Conservation (phyloP, 2,113 vertebrate species). For the Clarias macrocephalus region DNA sequence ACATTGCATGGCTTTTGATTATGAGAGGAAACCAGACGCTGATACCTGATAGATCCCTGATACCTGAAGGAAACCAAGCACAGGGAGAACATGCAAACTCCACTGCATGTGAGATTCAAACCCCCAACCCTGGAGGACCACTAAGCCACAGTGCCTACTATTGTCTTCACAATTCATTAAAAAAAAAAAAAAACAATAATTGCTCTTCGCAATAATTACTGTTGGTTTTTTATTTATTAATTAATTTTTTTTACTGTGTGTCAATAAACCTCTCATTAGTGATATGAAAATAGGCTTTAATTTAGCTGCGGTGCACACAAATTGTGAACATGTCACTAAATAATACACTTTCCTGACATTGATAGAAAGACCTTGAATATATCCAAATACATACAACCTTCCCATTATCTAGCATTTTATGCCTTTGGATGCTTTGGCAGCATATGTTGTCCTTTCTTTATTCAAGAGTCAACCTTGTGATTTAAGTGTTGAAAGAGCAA, state of each 20-base stretch:
- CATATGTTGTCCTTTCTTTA: conserved; percentile 56
- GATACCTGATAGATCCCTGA: no score
- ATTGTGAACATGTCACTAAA: conserved; percentile 57
- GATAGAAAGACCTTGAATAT: conserved; percentile 61
- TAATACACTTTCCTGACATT: conserved; percentile 44
- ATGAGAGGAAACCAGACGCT: no score
- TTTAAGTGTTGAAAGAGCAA: conserved; percentile 60
- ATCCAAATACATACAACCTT: conserved; percentile 61
- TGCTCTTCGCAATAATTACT: not conserved
- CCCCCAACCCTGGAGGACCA: no score
- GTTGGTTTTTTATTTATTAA: not conserved
- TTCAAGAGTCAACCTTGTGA: conserved; percentile 60
- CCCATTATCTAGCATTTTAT: conserved; percentile 60
- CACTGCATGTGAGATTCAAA: no score
- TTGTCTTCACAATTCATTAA: not conserved
- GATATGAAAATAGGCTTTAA: conserved; percentile 7
- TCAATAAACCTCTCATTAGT: not conserved
- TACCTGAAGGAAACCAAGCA: no score
- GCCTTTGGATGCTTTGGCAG: conserved; percentile 54
- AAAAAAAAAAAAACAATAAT: not conserved
- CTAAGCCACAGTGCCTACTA: no score
- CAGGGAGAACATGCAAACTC: no score
- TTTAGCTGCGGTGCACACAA: conserved; percentile 39
- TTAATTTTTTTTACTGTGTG: not conserved
- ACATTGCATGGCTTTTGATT: no score